These are phyloP conservation scores for Zapornia atra DNA, from an alignment of 2,113 vertebrate species.

Conservation along the genomic window DNA sequence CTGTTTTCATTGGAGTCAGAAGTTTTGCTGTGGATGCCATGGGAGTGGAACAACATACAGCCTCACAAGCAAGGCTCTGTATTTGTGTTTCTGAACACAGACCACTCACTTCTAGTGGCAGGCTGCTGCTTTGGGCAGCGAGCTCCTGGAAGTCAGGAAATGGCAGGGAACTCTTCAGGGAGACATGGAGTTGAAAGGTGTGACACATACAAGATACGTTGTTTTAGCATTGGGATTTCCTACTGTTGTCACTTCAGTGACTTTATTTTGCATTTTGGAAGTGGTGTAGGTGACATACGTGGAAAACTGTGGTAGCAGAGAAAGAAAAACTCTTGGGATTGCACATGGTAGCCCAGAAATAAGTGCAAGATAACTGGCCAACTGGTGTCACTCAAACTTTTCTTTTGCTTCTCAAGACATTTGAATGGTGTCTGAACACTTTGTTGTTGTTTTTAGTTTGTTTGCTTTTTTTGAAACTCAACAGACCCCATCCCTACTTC, in stretches of 20 bases:
- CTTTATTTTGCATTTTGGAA: not conserved
- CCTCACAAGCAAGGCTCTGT: not conserved
- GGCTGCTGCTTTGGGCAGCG: fast-evolving
- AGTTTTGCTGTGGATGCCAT: not conserved
- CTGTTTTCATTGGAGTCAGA: not conserved
- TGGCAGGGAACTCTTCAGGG: not conserved
- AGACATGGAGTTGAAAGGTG: not conserved
- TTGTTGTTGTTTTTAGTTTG: not conserved
- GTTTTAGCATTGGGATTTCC: not conserved
- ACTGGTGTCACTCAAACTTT: not conserved
- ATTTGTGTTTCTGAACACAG: not conserved
- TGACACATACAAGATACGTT: not conserved
- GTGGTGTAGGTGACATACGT: fast-evolving
- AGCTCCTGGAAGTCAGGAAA: not conserved
- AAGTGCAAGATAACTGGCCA: not conserved
- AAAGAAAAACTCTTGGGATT: not conserved
- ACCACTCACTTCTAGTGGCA: not conserved
- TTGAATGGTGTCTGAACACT: not conserved
- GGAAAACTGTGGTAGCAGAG: not conserved
- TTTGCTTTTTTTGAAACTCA: not conserved
- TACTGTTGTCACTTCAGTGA: not conserved
- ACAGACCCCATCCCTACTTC: not conserved
- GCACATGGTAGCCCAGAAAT: not conserved
- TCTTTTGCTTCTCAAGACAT: not conserved
- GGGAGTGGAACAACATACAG: not conserved